Percentiles rank a stretch among this genome's conserved stretches.
Conservation (phyloP, 2,888 invertebrate genomes). For the Drosophila stalkeri region DNA sequence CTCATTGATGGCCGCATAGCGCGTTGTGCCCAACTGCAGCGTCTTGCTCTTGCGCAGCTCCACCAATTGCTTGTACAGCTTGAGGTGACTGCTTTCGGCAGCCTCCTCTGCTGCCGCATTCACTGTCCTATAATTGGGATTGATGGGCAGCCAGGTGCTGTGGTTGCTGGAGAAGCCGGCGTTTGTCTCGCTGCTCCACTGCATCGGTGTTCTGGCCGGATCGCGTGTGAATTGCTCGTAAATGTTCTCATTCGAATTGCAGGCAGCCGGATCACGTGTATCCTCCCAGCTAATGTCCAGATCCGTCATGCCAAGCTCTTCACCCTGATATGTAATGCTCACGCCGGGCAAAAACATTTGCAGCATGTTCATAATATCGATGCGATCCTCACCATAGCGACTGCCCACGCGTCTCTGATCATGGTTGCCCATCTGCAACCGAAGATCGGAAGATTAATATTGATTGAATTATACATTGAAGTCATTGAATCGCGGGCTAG, state of each 20-base stretch:
- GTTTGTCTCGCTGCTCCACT: slow-evolving; percentile 86
- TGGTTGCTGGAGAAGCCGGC: slow-evolving; percentile 81
- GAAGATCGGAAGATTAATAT: not conserved
- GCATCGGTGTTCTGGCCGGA: slow-evolving; percentile 88
- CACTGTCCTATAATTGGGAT: slow-evolving; percentile 87
- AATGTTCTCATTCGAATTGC: slow-evolving; percentile 86
- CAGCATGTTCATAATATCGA: slow-evolving; percentile 92
- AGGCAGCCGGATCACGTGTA: slow-evolving; percentile 86
- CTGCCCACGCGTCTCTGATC: slow-evolving; percentile 88
- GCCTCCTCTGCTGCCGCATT: slow-evolving; percentile 87
- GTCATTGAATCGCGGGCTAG: too few relatives aligned
- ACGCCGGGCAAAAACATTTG: slow-evolving; percentile 88
- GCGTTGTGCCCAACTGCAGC: slow-evolving; percentile 72
- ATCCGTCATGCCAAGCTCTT: slow-evolving; percentile 84
- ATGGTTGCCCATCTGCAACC: slow-evolving; percentile 90
- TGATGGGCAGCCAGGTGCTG: slow-evolving; percentile 84
- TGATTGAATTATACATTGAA: not conserved
- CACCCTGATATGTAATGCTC: slow-evolving; percentile 86
- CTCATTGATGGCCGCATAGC: slow-evolving; percentile 73
- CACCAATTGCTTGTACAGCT: slow-evolving; percentile 87
- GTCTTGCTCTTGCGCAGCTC: slow-evolving; percentile 81
- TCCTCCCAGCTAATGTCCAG: slow-evolving; percentile 87
- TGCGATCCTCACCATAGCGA: slow-evolving; percentile 88
- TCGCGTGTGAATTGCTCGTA: slow-evolving; percentile 88
- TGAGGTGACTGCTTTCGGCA: slow-evolving; percentile 86